Evolutionary conservation across 1,140 invertebrate species (phyloP), one percentile per base, ranked within the genome.

Genomic region (Drosophila ambigua): DNA sequence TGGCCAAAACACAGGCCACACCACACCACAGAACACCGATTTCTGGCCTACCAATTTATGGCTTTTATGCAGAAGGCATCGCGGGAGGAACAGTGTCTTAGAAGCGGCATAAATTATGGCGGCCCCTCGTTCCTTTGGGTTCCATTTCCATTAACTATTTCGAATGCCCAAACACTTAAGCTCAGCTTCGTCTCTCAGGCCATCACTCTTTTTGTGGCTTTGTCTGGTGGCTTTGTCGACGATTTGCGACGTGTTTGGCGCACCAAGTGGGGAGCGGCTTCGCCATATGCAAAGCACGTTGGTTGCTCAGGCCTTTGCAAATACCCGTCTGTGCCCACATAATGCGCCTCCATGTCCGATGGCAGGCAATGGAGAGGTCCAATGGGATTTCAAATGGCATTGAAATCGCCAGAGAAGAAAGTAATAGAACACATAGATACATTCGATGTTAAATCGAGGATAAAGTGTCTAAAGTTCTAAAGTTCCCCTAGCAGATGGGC

Each of bases 221-320:
- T 39, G 4, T 35, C 31, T 35, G 8, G 31, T 35, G 31, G 31
- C 31, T 35, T 35, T 35, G 31, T 35, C 31, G 24, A 44, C 24
- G 7, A 28, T 50, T 41, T 41, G 62, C 50, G 63, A 77, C 73
- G 73, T 77, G 73, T 73, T 73, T 73, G 73, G 73, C 68, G 68
- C 73, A 72, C 62, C 62, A 76, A 76, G 57, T 76, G 73, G 50
- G 66, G 58, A 58, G 58, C 15, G 51, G 46, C 45, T 50, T 64
- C 53, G 26, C 50, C 41, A 57, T 61, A 77, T 77, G 73, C 73
- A 67, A 73, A 77, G 62, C 73, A 77, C 73, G 73, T 77, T 72
- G 55, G 73, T 77, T 72, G 55, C 13, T 23, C 46, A 39, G 23
- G 26, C 5, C n/a, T 8, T 23, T 46, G 4, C 28, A 31, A 41